phyloP scores from a whole-genome alignment of 2,113 vertebrate species.

The Zapornia atra region DNA sequence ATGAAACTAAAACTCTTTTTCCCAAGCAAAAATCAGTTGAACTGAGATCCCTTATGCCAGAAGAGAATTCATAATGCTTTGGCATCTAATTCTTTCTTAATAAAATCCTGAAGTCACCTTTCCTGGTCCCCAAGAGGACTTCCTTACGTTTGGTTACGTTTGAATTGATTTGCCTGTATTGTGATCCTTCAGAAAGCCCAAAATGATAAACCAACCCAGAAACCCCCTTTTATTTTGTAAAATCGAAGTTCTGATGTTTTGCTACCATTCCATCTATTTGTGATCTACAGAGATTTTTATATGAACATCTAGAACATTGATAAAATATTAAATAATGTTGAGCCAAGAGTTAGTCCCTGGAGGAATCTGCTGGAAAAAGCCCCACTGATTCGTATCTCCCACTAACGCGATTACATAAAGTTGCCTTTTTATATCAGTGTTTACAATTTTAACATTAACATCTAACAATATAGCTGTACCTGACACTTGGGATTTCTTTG shows the following conservation, averaged over 20 bases:
- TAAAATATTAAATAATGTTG: slow-evolving; percentile 32
- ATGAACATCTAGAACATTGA: not conserved
- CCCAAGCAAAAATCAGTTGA: not conserved
- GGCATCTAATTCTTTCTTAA: not conserved
- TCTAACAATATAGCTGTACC: not conserved
- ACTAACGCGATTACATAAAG: not conserved
- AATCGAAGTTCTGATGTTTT: not conserved
- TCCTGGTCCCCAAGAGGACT: not conserved
- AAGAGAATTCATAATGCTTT: not conserved
- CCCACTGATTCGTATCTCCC: not conserved
- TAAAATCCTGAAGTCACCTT: not conserved
- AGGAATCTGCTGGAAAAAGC: not conserved
- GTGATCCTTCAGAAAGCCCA: not conserved
- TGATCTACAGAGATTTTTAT: not conserved
- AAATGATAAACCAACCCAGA: not conserved
- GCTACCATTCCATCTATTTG: not conserved
- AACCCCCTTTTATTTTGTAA: not conserved
- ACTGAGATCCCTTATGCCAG: accelerated
- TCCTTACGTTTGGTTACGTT: not conserved
- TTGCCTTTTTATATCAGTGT: slow-evolving; percentile 22
- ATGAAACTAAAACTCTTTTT: not conserved
- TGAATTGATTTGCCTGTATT: not conserved
- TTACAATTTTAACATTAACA: slow-evolving; percentile 10
- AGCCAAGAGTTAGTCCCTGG: not conserved
- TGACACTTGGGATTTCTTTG: slow-evolving; percentile 38